Evolutionary conservation across 2,888 invertebrate species (phyloP).

Genomic region (Spilosoma lubricipeda): DNA sequence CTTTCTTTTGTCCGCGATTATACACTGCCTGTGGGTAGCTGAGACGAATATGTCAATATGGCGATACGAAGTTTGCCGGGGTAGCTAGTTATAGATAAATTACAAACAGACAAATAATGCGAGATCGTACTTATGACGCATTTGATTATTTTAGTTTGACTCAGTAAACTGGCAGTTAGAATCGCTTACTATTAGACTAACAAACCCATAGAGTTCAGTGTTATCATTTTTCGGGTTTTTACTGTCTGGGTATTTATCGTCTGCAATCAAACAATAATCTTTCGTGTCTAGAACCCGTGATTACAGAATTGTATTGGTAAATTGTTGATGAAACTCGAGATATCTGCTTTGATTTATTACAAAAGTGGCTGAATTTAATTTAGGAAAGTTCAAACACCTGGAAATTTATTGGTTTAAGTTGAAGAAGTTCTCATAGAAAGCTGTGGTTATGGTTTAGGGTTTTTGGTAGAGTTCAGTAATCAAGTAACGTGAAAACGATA

Average conservation of each 20-base stretch:
- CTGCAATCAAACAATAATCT: not conserved
- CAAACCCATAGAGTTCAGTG: too few relatives aligned
- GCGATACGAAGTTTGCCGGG: too few relatives aligned
- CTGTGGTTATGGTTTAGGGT: not conserved
- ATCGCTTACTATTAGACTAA: too few relatives aligned
- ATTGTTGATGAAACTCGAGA: conserved; percentile 1
- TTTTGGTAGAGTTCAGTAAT: not conserved
- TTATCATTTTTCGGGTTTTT: too few relatives aligned
- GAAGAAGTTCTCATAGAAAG: not conserved
- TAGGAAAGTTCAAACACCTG: conserved; percentile 6
- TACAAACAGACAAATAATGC: too few relatives aligned
- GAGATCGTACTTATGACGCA: too few relatives aligned
- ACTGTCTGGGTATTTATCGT: not conserved
- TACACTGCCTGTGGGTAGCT: too few relatives aligned
- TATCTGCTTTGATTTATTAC: not conserved
- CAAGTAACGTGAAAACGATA: not conserved
- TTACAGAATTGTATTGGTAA: not conserved
- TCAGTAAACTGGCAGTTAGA: too few relatives aligned
- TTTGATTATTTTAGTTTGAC: too few relatives aligned
- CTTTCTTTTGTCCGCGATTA: too few relatives aligned
- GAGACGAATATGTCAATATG: too few relatives aligned
- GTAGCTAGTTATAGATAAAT: too few relatives aligned
- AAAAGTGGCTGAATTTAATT: not conserved
- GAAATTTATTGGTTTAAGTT: not conserved
- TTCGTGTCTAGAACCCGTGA: conserved; percentile 7